These are phyloP conservation scores for Limosa lapponica DNA, from an alignment of 2,797 vertebrate species.

Conservation along the genomic window DNA sequence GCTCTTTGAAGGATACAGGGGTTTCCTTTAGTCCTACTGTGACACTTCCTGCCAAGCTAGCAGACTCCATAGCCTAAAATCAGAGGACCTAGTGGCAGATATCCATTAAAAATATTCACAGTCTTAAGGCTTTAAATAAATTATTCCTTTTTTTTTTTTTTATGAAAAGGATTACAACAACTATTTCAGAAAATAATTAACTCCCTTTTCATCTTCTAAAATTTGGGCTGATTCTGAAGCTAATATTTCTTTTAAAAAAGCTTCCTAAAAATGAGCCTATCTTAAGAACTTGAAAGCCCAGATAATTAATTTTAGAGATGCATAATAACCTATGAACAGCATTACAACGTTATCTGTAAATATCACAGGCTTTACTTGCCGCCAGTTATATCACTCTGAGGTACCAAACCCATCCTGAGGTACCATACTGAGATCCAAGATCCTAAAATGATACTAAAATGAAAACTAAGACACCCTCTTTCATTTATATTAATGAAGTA, in stretches of 20 bases:
- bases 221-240: not conserved
- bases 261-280: not conserved
- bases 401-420: not conserved
- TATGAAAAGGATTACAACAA: not conserved
- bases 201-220: not conserved
- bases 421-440: not conserved
- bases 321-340: not conserved
- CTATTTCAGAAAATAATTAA: not conserved
- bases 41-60: conserved; percentile 2
- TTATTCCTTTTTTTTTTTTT: not conserved
- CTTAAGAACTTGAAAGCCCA: not conserved
- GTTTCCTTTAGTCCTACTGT: not conserved
- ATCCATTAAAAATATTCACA: not conserved
- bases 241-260: not conserved
- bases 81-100: not conserved
- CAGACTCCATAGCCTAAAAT: conserved; percentile 3
- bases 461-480: not conserved
- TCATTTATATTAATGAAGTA: not conserved
- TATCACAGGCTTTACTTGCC: not conserved
- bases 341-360: not conserved
- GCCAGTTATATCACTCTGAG: not conserved
- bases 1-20: not conserved
- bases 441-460: not conserved
- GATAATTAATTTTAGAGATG: not conserved
- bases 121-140: not conserved